phyloP scores from a whole-genome alignment of 2,888 invertebrate species.

The Leptinotarsa haldemani region DNA sequence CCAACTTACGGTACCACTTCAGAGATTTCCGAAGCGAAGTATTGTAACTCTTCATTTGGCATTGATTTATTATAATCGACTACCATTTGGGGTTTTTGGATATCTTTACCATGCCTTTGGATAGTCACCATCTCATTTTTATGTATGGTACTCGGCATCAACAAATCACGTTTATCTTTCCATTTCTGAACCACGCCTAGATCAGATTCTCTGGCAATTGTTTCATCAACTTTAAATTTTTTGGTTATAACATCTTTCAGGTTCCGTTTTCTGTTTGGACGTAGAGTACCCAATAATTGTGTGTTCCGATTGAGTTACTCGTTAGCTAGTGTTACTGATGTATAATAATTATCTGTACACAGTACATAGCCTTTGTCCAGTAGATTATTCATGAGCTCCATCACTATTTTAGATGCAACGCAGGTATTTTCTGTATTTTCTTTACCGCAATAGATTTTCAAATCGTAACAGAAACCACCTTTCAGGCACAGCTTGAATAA shows the following conservation, averaged over 20 bases:
- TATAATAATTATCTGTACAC: not conserved
- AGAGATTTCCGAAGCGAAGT: not conserved
- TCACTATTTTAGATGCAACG: not conserved
- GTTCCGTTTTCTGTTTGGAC: not conserved
- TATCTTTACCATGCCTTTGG: not conserved
- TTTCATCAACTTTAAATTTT: constrained; percentile 4
- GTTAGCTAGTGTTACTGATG: not conserved
- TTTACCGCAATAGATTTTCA: not conserved
- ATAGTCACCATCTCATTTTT: constrained; percentile 6
- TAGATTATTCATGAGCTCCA: not conserved
- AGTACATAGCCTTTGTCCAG: not conserved
- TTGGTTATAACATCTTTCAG: not conserved
- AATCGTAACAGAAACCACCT: not conserved
- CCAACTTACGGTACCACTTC: constrained; percentile 11
- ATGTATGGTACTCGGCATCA: constrained; percentile 1
- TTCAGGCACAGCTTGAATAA: not conserved
- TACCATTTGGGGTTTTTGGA: constrained; percentile 7
- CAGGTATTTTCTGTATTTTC: not conserved
- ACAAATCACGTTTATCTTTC: not conserved
- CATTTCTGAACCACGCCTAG: constrained; percentile 14
- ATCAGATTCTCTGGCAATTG: not conserved
- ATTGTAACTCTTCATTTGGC: constrained; percentile 14
- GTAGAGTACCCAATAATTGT: not conserved
- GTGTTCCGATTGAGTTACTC: constrained; percentile 2
- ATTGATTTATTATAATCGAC: constrained; percentile 7